These are phyloP conservation scores for Dilophus febrilis DNA, from an alignment of 2,888 invertebrate genomes.

Conservation along the genomic window DNA sequence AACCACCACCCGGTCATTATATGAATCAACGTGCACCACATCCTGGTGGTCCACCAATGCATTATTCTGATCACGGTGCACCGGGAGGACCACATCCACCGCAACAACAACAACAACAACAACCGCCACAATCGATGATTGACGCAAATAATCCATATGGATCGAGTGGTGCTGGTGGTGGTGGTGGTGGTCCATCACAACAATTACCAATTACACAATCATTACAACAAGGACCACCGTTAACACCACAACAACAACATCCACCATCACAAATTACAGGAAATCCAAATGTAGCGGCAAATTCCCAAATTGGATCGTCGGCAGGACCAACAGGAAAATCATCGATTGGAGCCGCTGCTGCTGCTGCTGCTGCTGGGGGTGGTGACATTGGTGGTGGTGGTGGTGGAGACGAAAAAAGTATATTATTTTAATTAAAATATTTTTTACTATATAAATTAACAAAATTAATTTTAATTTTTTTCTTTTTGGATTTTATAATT, in stretches of 20 bases:
- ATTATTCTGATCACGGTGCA: constrained; percentile 13
- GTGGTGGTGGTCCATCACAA: neutral
- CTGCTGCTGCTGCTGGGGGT: no score
- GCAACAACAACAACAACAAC: neutral
- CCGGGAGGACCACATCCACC: neutral
- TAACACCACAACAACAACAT: neutral
- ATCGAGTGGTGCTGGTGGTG: neutral
- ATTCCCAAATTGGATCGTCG: no score
- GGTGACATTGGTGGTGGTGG: no score
- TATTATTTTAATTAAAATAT: no score
- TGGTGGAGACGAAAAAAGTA: no score
- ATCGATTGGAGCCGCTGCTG: no score
- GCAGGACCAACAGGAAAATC: no score
- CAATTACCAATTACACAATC: no score
- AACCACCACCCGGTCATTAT: constrained; percentile 18
- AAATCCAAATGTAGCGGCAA: no score
- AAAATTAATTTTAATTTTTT: constrained; percentile 5
- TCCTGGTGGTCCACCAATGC: constrained; percentile 14
- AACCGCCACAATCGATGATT: neutral
- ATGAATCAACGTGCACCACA: constrained; percentile 21
- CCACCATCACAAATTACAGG: neutral
- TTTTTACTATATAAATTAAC: no score
- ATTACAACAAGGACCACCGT: neutral
- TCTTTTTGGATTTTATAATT: no score
- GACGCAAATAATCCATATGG: no score